These are phyloP conservation scores for Achlya flavicornis DNA, from an alignment of 2,888 invertebrate species.

Conservation along the genomic window DNA sequence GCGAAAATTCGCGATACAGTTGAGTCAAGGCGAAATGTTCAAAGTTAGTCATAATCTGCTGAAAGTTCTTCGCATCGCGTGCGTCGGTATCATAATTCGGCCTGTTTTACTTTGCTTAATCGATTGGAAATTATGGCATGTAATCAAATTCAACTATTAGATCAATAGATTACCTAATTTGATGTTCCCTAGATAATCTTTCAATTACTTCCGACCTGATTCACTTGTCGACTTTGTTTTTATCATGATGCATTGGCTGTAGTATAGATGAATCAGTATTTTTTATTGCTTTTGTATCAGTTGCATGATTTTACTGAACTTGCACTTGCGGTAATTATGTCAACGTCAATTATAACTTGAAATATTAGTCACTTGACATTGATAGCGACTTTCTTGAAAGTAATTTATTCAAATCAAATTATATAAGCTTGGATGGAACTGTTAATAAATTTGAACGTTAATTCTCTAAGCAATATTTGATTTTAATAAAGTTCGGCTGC, in stretches of 20 bases:
- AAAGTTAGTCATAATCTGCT: slow-evolving; percentile 43
- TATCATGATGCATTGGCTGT: background rate
- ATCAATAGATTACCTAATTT: slow-evolving; percentile 5
- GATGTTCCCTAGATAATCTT: background rate
- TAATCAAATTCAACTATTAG: slow-evolving; percentile 32
- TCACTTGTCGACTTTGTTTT: background rate
- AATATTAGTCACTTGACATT: background rate
- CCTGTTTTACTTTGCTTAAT: slow-evolving; percentile 37
- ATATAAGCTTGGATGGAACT: too few relatives aligned
- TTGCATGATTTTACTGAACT: background rate
- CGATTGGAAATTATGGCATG: slow-evolving; percentile 31
- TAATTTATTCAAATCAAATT: too few relatives aligned
- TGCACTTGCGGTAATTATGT: background rate
- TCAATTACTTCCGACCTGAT: slow-evolving; percentile 7
- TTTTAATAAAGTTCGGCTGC: too few relatives aligned
- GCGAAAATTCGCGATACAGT: background rate
- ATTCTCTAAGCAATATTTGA: too few relatives aligned
- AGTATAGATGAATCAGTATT: background rate
- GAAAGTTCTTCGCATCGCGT: slow-evolving; percentile 38
- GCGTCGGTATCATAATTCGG: slow-evolving; percentile 26
- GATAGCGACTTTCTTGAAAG: background rate
- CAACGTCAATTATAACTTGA: background rate
- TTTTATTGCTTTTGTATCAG: background rate
- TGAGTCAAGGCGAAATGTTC: slow-evolving; percentile 16
- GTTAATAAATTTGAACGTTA: too few relatives aligned